Conservation (phyloP, 2,113 vertebrate genomes). For the Osmerus mordax region DNA sequence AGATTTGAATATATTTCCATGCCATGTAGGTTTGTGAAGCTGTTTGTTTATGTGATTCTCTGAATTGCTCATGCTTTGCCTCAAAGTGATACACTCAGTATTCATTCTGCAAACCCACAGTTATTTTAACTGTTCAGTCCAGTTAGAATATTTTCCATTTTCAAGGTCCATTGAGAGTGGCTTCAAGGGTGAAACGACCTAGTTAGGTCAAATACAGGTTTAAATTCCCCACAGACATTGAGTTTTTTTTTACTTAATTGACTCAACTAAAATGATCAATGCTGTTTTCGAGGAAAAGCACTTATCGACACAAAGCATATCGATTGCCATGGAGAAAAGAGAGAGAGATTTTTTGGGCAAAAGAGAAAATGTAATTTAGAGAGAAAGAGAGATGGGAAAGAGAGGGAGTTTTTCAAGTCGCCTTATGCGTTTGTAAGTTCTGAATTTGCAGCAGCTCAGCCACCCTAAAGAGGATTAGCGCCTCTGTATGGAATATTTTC, state of each 20-base stretch:
- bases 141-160: neutral
- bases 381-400: slow-evolving; percentile 3
- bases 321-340: neutral
- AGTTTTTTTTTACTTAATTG: too few species aligned
- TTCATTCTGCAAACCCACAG: neutral
- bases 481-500: slow-evolving; percentile 58
- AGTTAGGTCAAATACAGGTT: neutral
- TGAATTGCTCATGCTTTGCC: neutral
- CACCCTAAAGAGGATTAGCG: slow-evolving; percentile 64
- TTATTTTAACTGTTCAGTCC: too few species aligned
- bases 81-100: neutral
- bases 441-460: slow-evolving; percentile 60
- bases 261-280: neutral
- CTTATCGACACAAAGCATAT: slow-evolving; percentile 38
- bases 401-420: slow-evolving; percentile 39
- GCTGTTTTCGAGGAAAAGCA: slow-evolving; percentile 10
- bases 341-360: neutral
- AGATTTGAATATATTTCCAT: slow-evolving; percentile 20
- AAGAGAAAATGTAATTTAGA: slow-evolving; percentile 12
- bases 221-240: neutral
- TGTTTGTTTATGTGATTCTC: slow-evolving; percentile 3
- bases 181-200: neutral
- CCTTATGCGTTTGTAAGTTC: slow-evolving; percentile 51
- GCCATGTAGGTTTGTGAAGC: slow-evolving; percentile 1
- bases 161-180: neutral